Evolutionary conservation across 2,797 vertebrate genomes (phyloP), one percentile per base, ranked within the genome.

Genomic region (Lacerta agilis): DNA sequence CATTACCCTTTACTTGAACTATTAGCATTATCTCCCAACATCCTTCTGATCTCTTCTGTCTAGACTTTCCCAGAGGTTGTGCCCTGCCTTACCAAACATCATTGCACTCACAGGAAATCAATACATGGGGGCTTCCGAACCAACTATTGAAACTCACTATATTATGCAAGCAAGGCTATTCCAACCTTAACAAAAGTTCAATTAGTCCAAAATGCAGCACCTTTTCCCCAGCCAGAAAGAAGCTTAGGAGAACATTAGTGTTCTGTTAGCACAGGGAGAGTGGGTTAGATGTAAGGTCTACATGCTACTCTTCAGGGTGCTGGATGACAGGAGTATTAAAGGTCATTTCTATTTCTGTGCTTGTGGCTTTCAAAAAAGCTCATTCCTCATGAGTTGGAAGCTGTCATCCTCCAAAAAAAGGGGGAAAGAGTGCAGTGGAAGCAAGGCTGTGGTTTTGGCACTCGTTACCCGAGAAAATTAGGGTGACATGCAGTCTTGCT

Each of bases 351-450:
- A 80, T 87, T 87, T 90, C 92, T 83, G 85, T 90, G 85, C 10
- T 88, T 83, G 91, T 90, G 79, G 55, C 64, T 88, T 94, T 79
- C 84, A 78, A 93, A 95, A 94, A 93, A 69, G 0, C 75, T 88
- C 79, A 66, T 78, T 94, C 90, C 91, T 94, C 80, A 91, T 89
- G 87, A 90, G 93, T 92, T 79, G 0, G 88, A 87, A 90, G 76
- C 89, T 92, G 79, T 90, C 89, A 92, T 83, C 71, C 79, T 87
- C 92, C 69, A 89, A 69, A 83, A 83, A 71, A 79, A 71, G 11
- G 13, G 85, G 67, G 79, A 43, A 75, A 55, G 66, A 71, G 67
- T 72, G 20, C 33, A 8, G 1, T 45, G 38, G 0, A 8, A 49
- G 45, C 49, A 43, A 71, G 77, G 45, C 29, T 92, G 73, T 89